Evolutionary conservation across 2,113 vertebrate genomes (phyloP), one percentile per base, ranked within the genome.

Genomic region (Nymphicus hollandicus): DNA sequence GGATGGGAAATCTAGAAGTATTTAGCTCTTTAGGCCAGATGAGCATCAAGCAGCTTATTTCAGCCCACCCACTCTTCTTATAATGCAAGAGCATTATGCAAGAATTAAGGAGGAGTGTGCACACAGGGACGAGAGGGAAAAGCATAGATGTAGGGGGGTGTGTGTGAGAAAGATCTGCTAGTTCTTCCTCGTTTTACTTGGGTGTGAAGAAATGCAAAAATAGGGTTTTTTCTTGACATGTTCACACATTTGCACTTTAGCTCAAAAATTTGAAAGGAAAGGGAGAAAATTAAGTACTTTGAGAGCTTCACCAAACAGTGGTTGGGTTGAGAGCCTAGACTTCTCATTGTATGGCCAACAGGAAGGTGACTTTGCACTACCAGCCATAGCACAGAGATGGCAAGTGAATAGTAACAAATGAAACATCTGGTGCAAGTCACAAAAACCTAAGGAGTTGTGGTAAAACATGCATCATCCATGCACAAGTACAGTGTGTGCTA

Each of bases 171-270:
- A 76, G 79, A 82, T 70, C 81, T 77, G 76, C 43, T 88, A 64
- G 74, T 11, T 96, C 91, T 91, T 84, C 88, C 82, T 77, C n/a
- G 94, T 71, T 86, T 80, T 88, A 66, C 85, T 93, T 77, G 71
- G 85, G 95, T 95, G 91, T 81, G 88, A 97, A 97, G 52, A 71
- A 78, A 90, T 1, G 2, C 78, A 89, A 83, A 95, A 88, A 76
- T 72, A 86, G 76, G 6, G 3, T 60, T 55, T 60, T 71, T 70
- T 50, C 68, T 88, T 72, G 88, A 87, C 63, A 9, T 4, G 7
- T 95, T 90, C 88, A 93, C 5, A 7, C 55, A 35, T 93, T 95
- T 88, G 68, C 81, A 82, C 63, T 89, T 29, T 17, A 70, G 76
- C 71, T 89, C 52, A 79, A 66, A 86, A 89, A 81, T 64, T 39